Evolutionary conservation across 2,797 vertebrate species (phyloP), one percentile per base, ranked within the genome.

Genomic region (Aldrovandia affinis): DNA sequence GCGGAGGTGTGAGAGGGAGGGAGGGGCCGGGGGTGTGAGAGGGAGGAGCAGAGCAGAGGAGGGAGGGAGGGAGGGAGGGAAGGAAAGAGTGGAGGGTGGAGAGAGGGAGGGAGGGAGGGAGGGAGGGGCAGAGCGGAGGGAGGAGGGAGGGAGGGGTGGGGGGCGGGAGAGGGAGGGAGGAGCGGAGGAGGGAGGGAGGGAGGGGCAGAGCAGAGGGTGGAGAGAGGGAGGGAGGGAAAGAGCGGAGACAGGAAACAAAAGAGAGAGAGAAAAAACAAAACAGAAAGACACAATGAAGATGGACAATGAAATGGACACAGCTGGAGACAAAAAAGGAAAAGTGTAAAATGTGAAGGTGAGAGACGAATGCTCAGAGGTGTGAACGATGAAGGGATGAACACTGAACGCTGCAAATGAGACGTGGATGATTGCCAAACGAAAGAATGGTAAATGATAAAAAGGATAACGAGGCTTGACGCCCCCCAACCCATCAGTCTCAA

Each of bases 111-210:
- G 9, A 25, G 30, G 28, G 85, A 28, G 61, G 81, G 83, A 44
- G 61, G 10, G 78, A 63, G 78, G 83, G 81, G n/a, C n/a, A 12
- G 3, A 61, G 88, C 18, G 86, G 39, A 85, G 15, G 78, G n/a
- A 47, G 39, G 39, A 10, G 30, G 57, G 28, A 22, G 36, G 78
- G 44, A 65, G 9, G 65, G 47, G 25, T 42, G 8, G 22, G 25
- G 20, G 14, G 12, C n/a, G 59, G 7, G 5, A 75, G 80, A 79
- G 75, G 85, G 47, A 75, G 44, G 78, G 85, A 83, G 86, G 86
- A 81, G 57, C 80, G 83, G 85, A 57, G 81, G 83, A 68, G 55
- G 57, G 80, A 88, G 82, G 84, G 73, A 80, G 70, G 85, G 61
- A 83, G 30, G 12, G 39, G 36, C n/a, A n/a, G n/a, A n/a, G n/a